Evolutionary conservation across 2,888 invertebrate species (phyloP).

Genomic region (Eupithecia dodoneata): DNA sequence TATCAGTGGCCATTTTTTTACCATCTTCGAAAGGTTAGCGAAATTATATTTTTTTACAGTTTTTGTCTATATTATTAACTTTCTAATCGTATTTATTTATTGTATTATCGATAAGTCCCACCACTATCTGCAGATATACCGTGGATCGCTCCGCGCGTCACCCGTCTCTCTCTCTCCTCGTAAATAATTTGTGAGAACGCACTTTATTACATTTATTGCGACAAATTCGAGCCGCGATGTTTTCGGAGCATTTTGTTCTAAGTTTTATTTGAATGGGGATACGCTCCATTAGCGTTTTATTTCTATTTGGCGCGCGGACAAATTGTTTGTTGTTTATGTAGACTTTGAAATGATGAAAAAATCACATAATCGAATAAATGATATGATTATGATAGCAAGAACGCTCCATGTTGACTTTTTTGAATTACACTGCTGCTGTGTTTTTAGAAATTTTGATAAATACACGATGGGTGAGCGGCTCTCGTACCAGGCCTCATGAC

Average conservation of each 20-base stretch:
- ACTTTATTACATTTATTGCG: conserved; percentile 51
- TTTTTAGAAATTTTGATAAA: background rate
- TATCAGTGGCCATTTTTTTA: background rate
- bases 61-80: no score
- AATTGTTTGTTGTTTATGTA: conserved; percentile 23
- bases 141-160: conserved; percentile 47
- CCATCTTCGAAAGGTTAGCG: no score
- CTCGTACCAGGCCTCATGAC: no score
- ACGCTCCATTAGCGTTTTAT: conserved; percentile 41
- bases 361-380: background rate
- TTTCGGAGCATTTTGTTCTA: conserved; percentile 33
- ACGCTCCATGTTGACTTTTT: background rate
- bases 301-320: conserved; percentile 32
- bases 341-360: conserved; percentile 3
- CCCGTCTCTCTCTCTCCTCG: conserved; percentile 38
- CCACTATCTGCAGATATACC: conserved; percentile 38
- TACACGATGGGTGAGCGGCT: no score
- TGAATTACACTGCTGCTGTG: background rate
- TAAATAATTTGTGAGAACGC: conserved; percentile 54
- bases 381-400: background rate
- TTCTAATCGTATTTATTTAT: no score
- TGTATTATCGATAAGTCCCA: background rate
- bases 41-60: background rate
- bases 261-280: conserved; percentile 37
- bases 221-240: conserved; percentile 41